Evolutionary conservation across 2,797 vertebrate genomes (phyloP).

Genomic region (Miichthys miiuy): DNA sequence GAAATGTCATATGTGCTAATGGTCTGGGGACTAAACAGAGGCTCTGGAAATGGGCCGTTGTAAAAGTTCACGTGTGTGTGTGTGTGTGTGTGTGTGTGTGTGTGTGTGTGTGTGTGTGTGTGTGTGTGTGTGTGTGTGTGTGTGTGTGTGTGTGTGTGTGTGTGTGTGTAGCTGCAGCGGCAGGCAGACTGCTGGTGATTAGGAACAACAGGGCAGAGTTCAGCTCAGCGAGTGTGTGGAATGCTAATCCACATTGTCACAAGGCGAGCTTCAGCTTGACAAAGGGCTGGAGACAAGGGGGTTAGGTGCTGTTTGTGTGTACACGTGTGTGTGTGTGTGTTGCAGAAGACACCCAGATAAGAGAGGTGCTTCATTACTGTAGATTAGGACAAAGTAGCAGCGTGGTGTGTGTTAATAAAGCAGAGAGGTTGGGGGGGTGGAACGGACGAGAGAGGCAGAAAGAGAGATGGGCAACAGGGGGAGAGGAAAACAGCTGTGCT

Average conservation of each 20-base stretch:
- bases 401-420: slow-evolving; percentile 63
- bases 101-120: slow-evolving; percentile 22
- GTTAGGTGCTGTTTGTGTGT: slow-evolving; percentile 27
- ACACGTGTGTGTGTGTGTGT: slow-evolving; percentile 38
- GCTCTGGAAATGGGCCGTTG: slow-evolving; percentile 73
- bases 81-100: slow-evolving; percentile 11
- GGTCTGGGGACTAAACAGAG: slow-evolving; percentile 49
- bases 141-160: slow-evolving; percentile 10
- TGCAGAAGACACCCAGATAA: slow-evolving; percentile 54
- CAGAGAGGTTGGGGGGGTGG: slow-evolving; percentile 16
- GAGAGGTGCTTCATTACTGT: slow-evolving; percentile 72
- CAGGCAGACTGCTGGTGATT: slow-evolving; percentile 79
- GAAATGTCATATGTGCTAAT: slow-evolving; percentile 67
- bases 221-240: slow-evolving; percentile 77
- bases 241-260: slow-evolving; percentile 83
- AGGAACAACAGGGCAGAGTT: slow-evolving; percentile 80
- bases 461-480: slow-evolving; percentile 11
- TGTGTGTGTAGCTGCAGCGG: slow-evolving; percentile 37
- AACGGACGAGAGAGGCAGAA: slow-evolving; percentile 5
- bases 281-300: slow-evolving; percentile 56
- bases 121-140: slow-evolving; percentile 16
- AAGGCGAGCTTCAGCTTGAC: slow-evolving; percentile 65
- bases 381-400: slow-evolving; percentile 62
- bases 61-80: slow-evolving; percentile 65
- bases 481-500: slow-evolving; percentile 49